phyloP scores from a whole-genome alignment of 2,113 vertebrate species.

The Gobiocypris rarus region DNA sequence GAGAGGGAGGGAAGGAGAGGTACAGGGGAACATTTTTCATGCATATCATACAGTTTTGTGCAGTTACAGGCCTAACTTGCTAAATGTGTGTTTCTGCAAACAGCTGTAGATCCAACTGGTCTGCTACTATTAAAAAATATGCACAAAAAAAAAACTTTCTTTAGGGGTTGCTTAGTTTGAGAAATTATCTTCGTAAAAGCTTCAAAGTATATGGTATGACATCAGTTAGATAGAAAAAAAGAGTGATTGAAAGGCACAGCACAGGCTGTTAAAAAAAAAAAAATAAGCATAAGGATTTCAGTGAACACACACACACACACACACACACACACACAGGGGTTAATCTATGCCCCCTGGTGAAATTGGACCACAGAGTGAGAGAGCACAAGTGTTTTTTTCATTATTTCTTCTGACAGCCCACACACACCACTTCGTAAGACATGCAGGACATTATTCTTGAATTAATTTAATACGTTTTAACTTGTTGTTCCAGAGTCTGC shows the following conservation, averaged over 20 bases:
- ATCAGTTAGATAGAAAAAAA: background rate
- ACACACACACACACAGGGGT: background rate
- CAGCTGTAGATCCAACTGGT: background rate
- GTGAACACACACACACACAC: background rate
- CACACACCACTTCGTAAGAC: slow-evolving; percentile 2
- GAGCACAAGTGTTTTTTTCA: background rate
- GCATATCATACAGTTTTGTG: background rate
- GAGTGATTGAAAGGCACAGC: background rate
- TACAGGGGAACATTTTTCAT: background rate
- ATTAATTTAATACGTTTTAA: background rate
- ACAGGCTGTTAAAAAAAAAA: background rate
- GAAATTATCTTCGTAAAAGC: background rate
- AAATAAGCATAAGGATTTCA: background rate
- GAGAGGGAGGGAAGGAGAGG: background rate
- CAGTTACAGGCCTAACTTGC: background rate
- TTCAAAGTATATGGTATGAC: background rate
- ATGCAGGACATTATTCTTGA: background rate
- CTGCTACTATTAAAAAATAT: background rate
- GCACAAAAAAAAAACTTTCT: background rate
- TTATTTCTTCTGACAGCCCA: slow-evolving; percentile 7
- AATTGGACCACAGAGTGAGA: slow-evolving; percentile 32
- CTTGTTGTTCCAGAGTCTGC: background rate
- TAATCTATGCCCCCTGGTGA: slow-evolving; percentile 26
- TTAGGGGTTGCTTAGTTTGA: background rate
- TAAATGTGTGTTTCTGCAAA: background rate